Evolutionary conservation across 2,888 invertebrate genomes (phyloP), one percentile per base, ranked within the genome.

Genomic region (Drosophila flavopinicola): DNA sequence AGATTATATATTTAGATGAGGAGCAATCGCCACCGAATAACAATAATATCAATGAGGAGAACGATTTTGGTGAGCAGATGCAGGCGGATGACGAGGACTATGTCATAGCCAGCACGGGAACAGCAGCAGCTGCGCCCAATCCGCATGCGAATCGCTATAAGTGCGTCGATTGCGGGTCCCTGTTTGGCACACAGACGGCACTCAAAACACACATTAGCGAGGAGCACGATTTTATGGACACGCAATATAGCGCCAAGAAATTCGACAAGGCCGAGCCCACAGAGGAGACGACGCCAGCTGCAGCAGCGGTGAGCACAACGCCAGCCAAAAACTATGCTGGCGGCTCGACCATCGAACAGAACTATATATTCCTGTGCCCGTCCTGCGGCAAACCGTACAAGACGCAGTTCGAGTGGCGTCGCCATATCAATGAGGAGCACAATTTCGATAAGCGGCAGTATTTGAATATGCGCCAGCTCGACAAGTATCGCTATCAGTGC

Each of bases 401-500:
- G 42, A 78, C 88, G 0, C 88, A 89, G 53, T 80, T 79, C 13
- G 79, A 88, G 37, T 89, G 89, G 89, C 88, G 89, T 1, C 88
- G 90, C 11, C 89, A 89, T 59, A 89, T 89, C 35, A 89, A 89
- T 42, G 74, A 85, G 29, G 82, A 76, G 10, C 89, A 89, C 59
- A 89, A 85, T 37, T 89, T 89, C 13, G 89, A 89, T 49, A 88
- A 90, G 37, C 78, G 89, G 0, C 74, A 80, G 4, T 88, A 72
- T 44, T 69, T 89, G 13, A 89, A 86, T 39, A 90, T 89, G 72
- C 77, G 84, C 0, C 85, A 82, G 45, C 11, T 89, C 44, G 90
- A 89, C 53, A 89, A 89, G 56, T 88, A 84, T 51, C 88, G 89
- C 30, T 89, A 85, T 49, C 88, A 88, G 56, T 89, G 89, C 39